Evolutionary conservation across 2,888 invertebrate species (phyloP).

Genomic region (Hydroisotoma schaefferi): DNA sequence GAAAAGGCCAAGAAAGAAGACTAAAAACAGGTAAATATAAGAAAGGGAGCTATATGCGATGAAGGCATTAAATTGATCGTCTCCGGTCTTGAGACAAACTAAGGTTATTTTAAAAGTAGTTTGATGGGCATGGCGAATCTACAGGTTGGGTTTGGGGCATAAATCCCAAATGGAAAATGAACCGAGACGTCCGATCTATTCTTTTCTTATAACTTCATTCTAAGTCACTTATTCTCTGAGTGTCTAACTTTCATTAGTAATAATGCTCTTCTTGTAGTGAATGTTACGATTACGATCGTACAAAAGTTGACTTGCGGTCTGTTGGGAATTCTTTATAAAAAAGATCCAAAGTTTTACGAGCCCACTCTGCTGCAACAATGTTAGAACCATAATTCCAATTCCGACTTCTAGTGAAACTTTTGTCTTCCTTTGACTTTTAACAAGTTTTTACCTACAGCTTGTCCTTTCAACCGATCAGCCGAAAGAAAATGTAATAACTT

Average conservation of each 20-base stretch:
- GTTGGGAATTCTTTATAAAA: neutral
- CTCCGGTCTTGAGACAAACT: no score
- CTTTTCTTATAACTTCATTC: constrained; percentile 3
- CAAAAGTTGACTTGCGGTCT: constrained; percentile 6
- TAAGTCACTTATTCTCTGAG: no score
- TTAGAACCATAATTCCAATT: neutral
- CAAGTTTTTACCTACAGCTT: neutral
- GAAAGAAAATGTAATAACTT: constrained; percentile 25
- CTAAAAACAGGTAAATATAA: no score
- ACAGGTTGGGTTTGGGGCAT: constrained; percentile 25
- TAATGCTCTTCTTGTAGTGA: no score
- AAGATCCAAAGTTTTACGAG: neutral
- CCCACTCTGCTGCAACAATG: neutral
- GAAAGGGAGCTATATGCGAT: no score
- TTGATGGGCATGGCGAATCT: constrained; percentile 12
- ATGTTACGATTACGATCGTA: no score
- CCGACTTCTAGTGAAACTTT: no score
- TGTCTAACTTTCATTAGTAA: no score
- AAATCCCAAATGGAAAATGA: constrained; percentile 37
- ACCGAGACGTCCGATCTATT: constrained; percentile 11
- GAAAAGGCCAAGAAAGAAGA: no score
- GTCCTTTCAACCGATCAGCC: constrained; percentile 14
- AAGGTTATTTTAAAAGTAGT: no score
- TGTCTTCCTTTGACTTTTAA: neutral
- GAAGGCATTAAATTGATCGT: no score